Conservation (phyloP, 1,140 invertebrate species). For the Drosophila mayri region DNA sequence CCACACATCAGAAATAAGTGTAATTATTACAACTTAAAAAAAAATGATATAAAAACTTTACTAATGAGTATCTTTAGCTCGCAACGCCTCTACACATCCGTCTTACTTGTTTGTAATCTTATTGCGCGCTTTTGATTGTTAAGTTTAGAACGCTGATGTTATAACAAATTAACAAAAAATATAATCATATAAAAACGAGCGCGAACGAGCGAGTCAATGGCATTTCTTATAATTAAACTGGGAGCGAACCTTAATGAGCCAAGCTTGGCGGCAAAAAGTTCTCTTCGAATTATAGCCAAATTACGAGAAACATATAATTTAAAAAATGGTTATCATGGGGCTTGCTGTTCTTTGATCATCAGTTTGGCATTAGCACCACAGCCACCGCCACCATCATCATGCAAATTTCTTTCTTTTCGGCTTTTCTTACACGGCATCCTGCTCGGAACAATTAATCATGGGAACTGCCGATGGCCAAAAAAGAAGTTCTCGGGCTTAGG, state of each 20-base stretch:
- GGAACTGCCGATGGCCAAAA: conserved; percentile 41
- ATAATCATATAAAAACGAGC: conserved; percentile 69
- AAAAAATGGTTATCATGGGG: conserved; percentile 36
- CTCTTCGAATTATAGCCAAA: conserved; percentile 44
- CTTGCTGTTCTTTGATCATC: conserved; percentile 26
- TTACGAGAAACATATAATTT: conserved; percentile 56
- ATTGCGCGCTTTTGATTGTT: conserved; percentile 64
- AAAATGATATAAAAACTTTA: neutral
- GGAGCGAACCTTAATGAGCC: conserved; percentile 70
- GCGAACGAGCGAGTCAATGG: conserved; percentile 60
- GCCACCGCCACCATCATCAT: conserved; percentile 38
- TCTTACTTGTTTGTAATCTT: conserved; percentile 57
- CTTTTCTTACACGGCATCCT: conserved; percentile 62
- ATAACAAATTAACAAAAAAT: conserved; percentile 69
- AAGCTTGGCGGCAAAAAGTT: conserved; percentile 28
- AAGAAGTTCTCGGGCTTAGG: conserved; percentile 21
- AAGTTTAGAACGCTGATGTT: conserved; percentile 81
- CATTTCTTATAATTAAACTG: conserved; percentile 80
- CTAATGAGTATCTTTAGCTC: conserved; percentile 23
- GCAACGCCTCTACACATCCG: neutral
- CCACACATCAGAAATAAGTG: neutral
- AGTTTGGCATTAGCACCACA: conserved; percentile 30
- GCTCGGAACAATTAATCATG: conserved; percentile 70
- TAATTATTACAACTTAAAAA: neutral
- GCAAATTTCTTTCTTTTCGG: conserved; percentile 63